Base-by-base conservation (phyloP, 2,888 invertebrate genomes). In the Athalia cordata region DNA sequence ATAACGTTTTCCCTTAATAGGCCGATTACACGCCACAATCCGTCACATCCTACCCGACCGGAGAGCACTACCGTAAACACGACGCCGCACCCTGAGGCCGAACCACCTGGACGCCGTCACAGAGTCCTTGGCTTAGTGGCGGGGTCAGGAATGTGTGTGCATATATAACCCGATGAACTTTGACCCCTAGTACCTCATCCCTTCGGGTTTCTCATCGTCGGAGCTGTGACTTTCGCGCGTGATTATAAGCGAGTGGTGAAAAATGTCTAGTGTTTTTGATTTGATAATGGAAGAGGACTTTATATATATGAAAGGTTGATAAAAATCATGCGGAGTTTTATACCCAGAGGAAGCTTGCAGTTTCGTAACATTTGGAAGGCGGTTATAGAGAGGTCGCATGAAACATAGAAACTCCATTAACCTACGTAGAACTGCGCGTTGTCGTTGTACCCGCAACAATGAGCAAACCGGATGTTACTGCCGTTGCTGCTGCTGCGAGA, bases 11-110 rank as follows among this genome's bases (percentile, higher is more conserved):
- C 74, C 70, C 62, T 79, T 83, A 84, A 84, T 84, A 82, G 85
- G 82, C 83, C 82, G 81, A 81, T 81, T 82, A 81, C 83, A 83
- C 82, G 84, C 82, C 79, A 84, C 84, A 83, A 83, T 83, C 79
- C 79, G 80, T 82, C 79, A 80, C 82, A 84, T 83, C 83, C 82
- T 80, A 79, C 74, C 59, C 70, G 11, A 55, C 45, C 70, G 45
- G 9, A 45, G 68, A 29, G 43, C 29, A 29, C 29, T 29, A 68
- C 52, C 68, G 68, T 68, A 68, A 68, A 68, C 68, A 68, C 68
- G 68, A 9, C 29, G 66, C 49, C 66, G 0, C 68, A 29, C 29
- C 29, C 29, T 29, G 29, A 29, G 29, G 29, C 43, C 68, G 68
- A 43, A 47, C 68, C 55, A 68, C 68, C 68, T 68, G 68, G 68